Evolutionary conservation across 2,113 vertebrate species (phyloP).

Genomic region (Struthio camelus): DNA sequence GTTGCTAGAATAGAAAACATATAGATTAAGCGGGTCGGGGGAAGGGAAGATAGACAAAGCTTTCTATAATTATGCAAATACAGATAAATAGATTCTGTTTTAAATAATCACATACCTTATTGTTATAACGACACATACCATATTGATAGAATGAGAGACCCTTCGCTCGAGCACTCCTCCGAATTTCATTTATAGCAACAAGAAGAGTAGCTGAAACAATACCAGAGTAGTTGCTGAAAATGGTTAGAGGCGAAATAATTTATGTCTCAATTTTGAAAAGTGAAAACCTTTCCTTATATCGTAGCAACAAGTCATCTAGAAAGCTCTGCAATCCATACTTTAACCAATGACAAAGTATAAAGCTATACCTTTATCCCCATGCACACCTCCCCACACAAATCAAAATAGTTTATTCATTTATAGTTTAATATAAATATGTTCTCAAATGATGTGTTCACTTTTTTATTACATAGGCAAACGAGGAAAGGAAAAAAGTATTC

Average conservation of each 20-base stretch:
- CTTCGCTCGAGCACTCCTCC: constrained; percentile 85
- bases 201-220: constrained; percentile 90
- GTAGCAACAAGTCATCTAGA: neutral
- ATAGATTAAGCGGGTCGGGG: neutral
- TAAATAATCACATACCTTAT: constrained; percentile 78
- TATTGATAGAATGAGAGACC: constrained; percentile 93
- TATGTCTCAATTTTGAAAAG: neutral
- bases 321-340: neutral
- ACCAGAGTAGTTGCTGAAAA: constrained; percentile 25
- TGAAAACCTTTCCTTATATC: neutral
- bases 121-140: constrained; percentile 83
- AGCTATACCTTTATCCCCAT: neutral
- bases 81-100: neutral
- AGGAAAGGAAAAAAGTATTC: neutral
- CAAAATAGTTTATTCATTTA: neutral
- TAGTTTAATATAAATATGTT: neutral
- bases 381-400: fast-evolving
- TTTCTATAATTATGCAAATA: neutral
- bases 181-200: constrained; percentile 95
- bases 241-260: neutral
- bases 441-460: neutral
- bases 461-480: neutral
- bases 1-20: neutral
- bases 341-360: neutral
- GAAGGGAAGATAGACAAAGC: neutral